These are phyloP conservation scores for Burhinus bistriatus DNA, from an alignment of 2,113 vertebrate species.

Conservation along the genomic window DNA sequence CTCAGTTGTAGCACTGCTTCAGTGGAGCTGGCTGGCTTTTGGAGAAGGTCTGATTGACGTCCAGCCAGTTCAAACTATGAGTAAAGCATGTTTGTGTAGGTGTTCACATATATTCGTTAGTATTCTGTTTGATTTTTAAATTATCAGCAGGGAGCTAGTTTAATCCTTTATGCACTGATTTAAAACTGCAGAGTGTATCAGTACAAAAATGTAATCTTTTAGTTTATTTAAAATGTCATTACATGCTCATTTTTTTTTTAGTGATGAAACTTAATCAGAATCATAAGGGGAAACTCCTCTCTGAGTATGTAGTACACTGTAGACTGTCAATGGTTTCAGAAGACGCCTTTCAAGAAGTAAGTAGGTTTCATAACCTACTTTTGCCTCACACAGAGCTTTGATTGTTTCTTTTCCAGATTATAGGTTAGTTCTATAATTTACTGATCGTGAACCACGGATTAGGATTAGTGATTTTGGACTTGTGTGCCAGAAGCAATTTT, in stretches of 20 bases:
- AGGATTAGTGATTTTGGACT: not conserved
- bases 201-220: not conserved
- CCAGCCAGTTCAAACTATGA: not conserved
- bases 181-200: not conserved
- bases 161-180: not conserved
- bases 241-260: not conserved
- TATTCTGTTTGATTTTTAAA: not conserved
- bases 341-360: not conserved
- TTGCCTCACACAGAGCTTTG: not conserved
- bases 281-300: not conserved
- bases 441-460: not conserved
- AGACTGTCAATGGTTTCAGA: not conserved
- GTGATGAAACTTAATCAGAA: not conserved
- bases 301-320: fast-evolving
- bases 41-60: not conserved
- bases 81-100: not conserved
- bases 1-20: not conserved
- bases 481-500: not conserved
- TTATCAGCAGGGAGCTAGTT: not conserved
- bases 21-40: not conserved
- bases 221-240: not conserved
- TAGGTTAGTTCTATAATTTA: not conserved
- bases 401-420: not conserved
- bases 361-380: not conserved
- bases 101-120: not conserved